Conservation (phyloP, 1,140 invertebrate species). For the Apocrypta bakeri region DNA sequence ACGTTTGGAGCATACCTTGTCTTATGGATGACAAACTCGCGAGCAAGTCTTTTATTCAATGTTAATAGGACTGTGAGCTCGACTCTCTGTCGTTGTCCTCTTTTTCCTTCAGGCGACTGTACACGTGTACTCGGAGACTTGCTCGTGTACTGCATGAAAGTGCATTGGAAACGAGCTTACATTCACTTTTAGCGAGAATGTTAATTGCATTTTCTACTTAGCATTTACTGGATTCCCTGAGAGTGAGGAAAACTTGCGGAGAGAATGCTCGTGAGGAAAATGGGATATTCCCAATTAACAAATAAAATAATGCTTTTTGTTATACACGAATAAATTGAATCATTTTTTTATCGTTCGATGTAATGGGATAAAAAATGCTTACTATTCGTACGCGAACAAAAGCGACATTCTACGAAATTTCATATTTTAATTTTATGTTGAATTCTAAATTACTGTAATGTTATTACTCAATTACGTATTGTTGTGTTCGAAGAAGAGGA, state of each 20-base stretch:
- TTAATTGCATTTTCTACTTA: neutral
- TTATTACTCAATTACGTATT: no score
- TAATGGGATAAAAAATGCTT: no score
- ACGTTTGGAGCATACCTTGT: neutral
- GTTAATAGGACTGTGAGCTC: neutral
- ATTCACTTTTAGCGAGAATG: neutral
- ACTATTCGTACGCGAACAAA: no score
- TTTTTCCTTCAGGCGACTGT: neutral
- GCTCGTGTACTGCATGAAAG: neutral
- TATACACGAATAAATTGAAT: no score
- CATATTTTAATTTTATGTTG: no score
- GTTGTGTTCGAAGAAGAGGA: no score
- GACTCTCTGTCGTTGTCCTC: neutral
- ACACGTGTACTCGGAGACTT: neutral
- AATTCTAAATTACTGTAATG: no score
- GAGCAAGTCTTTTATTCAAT: conserved; percentile 17
- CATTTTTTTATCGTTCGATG: no score
- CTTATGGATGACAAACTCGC: neutral
- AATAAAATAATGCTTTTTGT: no score
- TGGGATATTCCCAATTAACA: no score
- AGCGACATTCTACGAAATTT: no score
- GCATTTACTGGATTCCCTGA: neutral
- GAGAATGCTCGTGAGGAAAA: no score
- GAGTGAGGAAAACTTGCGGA: neutral
- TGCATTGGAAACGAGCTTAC: neutral